These are phyloP conservation scores for Mylabris phalerata DNA, from an alignment of 1,140 invertebrate species.

Conservation along the genomic window DNA sequence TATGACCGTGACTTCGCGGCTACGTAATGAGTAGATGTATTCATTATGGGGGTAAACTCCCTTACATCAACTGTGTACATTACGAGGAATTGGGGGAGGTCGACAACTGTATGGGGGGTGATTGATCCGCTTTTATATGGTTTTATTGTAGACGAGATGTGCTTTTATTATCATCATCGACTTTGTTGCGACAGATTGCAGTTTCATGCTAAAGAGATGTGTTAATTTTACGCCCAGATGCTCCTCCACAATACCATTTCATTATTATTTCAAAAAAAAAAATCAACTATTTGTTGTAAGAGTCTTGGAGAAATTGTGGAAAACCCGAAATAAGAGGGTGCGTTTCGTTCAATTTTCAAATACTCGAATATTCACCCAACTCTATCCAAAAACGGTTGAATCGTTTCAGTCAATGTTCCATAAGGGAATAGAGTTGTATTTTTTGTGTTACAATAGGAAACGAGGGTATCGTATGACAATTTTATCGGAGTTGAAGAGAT, in stretches of 20 bases:
- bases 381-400: conserved; percentile 5
- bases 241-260: no score
- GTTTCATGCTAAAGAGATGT: conserved; percentile 24
- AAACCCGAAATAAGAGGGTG: not conserved
- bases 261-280: no score
- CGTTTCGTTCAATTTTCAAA: not conserved
- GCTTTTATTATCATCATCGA: conserved; percentile 31
- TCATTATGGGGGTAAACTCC: conserved; percentile 31
- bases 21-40: conserved; percentile 35
- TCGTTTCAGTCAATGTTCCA: conserved; percentile 7
- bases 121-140: conserved; percentile 34
- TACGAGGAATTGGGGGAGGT: no score
- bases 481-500: no score
- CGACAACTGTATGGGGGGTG: conserved; percentile 9
- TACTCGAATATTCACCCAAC: conserved; percentile 15
- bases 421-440: not conserved
- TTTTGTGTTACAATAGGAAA: no score
- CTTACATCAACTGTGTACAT: conserved; percentile 19
- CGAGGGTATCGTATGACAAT: no score
- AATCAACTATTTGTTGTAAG: not conserved
- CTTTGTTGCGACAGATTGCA: conserved; percentile 27
- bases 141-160: conserved; percentile 33
- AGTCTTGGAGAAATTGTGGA: not conserved
- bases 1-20: conserved; percentile 31
- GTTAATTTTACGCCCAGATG: conserved; percentile 24